phyloP scores from a whole-genome alignment of 2,113 vertebrate species.

The Emydura subglobosa region DNA sequence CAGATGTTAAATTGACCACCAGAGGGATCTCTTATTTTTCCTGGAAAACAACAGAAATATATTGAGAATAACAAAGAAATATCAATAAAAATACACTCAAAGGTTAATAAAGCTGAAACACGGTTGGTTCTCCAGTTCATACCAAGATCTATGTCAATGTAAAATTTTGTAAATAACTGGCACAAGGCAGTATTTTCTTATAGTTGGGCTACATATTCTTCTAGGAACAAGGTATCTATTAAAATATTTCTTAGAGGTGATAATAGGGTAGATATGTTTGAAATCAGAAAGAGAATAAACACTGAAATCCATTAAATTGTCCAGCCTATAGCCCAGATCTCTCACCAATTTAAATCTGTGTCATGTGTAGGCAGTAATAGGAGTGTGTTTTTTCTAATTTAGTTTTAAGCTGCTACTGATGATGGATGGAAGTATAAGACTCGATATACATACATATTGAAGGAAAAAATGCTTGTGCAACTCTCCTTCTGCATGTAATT shows the following conservation, averaged over 20 bases:
- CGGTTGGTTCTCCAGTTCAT: not conserved
- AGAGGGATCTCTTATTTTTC: slow-evolving; percentile 48
- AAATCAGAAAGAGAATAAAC: not conserved
- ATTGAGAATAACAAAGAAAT: not conserved
- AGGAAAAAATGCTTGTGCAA: not conserved
- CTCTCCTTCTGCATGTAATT: not conserved
- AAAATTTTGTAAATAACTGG: not conserved
- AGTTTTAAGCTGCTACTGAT: not conserved
- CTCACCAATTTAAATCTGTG: not conserved
- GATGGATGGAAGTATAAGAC: not conserved
- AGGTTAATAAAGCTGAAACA: not conserved
- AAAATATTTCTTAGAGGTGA: not conserved
- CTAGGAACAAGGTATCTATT: not conserved
- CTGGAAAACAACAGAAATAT: not conserved
- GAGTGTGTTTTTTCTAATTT: not conserved
- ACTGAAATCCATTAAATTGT: not conserved
- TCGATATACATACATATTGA: not conserved
- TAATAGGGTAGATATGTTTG: not conserved
- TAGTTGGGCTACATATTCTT: not conserved
- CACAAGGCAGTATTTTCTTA: not conserved
- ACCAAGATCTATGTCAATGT: not conserved
- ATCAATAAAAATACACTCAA: not conserved
- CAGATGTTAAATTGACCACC: slow-evolving; percentile 19
- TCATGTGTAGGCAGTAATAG: not conserved
- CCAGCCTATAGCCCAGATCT: not conserved